A percentile compares a stretch with the other conserved stretches of the same genome.
Evolutionary conservation across 2,797 vertebrate genomes (phyloP).

Genomic region (Cynodonichthys magdalenae): DNA sequence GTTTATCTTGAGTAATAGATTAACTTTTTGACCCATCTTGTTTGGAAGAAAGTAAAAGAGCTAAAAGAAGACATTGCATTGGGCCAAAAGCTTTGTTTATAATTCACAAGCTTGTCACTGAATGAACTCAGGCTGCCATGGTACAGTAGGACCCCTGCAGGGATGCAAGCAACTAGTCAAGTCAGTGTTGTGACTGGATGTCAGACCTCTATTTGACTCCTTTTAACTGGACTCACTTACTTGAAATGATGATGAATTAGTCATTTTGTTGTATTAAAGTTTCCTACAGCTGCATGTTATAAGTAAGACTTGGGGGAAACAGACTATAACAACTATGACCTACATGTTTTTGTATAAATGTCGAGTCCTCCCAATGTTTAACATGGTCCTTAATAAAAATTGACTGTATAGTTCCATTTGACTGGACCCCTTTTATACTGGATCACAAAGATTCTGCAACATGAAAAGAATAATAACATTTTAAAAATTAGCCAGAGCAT

Average conservation of each 20-base stretch:
- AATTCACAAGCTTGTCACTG: constrained; percentile 61
- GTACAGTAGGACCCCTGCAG: constrained; percentile 37
- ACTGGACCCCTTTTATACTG: too few species aligned
- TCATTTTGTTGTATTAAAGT: neutral
- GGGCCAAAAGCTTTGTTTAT: constrained; percentile 57
- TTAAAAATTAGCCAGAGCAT: too few species aligned
- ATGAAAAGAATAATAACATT: too few species aligned
- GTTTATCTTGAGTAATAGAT: neutral
- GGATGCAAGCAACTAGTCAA: constrained; percentile 9
- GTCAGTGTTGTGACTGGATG: constrained; percentile 14
- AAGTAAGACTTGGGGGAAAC: neutral
- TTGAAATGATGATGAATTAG: constrained; percentile 23
- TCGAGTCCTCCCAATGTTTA: neutral
- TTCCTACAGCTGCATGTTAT: neutral
- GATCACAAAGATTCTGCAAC: too few species aligned
- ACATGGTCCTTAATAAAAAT: too few species aligned
- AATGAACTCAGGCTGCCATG: constrained; percentile 35
- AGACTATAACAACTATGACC: neutral
- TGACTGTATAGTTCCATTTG: too few species aligned
- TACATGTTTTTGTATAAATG: neutral
- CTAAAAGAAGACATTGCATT: constrained; percentile 39
- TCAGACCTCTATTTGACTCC: constrained; percentile 14
- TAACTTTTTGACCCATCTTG: constrained; percentile 7
- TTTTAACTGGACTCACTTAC: constrained; percentile 34
- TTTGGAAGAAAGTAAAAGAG: constrained; percentile 31